These are phyloP conservation scores for Emydoidea blandingii DNA, from an alignment of 2,797 vertebrate species.

Conservation along the genomic window DNA sequence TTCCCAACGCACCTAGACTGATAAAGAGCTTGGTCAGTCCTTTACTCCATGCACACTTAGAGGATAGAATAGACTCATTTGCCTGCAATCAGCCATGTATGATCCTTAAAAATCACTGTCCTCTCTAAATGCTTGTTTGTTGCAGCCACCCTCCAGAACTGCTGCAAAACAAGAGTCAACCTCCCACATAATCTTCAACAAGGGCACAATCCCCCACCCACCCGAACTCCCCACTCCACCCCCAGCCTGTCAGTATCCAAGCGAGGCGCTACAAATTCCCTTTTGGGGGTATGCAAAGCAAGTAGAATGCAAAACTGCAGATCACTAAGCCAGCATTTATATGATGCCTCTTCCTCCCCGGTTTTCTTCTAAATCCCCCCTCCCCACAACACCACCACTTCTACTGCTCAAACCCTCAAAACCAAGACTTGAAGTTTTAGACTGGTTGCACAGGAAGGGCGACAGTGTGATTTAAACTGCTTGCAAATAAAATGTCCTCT, in stretches of 20 bases:
- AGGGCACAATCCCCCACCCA: neutral
- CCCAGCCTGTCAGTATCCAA: neutral
- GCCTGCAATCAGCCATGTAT: too few species aligned
- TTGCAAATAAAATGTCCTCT: conserved; percentile 15
- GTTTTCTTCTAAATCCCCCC: neutral
- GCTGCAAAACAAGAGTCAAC: neutral
- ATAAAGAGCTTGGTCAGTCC: neutral
- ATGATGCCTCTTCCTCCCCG: neutral
- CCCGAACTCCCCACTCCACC: neutral
- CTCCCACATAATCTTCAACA: neutral
- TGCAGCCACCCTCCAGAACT: neutral
- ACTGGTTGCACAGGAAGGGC: neutral
- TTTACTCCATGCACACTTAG: accelerated
- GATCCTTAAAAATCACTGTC: neutral
- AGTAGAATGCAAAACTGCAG: neutral
- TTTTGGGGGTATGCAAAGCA: neutral
- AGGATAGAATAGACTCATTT: neutral
- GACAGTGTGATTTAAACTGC: accelerated
- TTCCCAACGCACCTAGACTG: neutral
- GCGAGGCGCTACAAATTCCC: neutral
- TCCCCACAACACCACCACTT: neutral
- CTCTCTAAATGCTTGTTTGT: neutral
- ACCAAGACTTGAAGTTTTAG: neutral
- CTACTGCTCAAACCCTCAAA: conserved; percentile 5
- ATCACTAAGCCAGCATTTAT: neutral